Evolutionary conservation across 2,797 vertebrate genomes (phyloP).

Genomic region (Erethizon dorsatum): DNA sequence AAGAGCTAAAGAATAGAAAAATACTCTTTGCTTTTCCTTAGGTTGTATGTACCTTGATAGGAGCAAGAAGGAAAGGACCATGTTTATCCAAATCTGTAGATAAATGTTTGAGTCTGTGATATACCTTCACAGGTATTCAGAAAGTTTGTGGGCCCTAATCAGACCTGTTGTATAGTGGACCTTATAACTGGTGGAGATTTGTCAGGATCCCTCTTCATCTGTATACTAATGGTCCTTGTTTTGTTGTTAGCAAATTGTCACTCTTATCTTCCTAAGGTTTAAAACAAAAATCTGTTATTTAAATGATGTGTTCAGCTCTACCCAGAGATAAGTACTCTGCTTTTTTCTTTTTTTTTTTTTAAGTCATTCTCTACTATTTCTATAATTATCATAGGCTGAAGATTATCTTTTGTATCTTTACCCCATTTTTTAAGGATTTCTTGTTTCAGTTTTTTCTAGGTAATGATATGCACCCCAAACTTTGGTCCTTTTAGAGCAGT

Average conservation of each 20-base stretch:
- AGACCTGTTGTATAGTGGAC: neutral
- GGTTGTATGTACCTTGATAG: slow-evolving; percentile 19
- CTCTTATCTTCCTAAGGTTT: slow-evolving; percentile 48
- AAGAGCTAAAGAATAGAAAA: slow-evolving; percentile 48
- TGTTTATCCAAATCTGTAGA: slow-evolving; percentile 72
- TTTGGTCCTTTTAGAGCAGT: slow-evolving; percentile 80
- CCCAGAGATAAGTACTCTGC: slow-evolving; percentile 38
- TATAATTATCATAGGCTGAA: slow-evolving; percentile 66
- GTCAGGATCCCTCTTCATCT: slow-evolving; percentile 33
- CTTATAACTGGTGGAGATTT: slow-evolving; percentile 51
- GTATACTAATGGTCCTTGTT: slow-evolving; percentile 47
- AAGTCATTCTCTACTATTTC: slow-evolving; percentile 58
- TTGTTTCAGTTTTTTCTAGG: slow-evolving; percentile 79
- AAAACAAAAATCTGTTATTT: slow-evolving; percentile 28
- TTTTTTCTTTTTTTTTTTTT: slow-evolving; percentile 60
- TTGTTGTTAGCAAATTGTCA: slow-evolving; percentile 63
- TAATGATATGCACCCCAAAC: slow-evolving; percentile 73
- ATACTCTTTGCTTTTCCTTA: slow-evolving; percentile 51
- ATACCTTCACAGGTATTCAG: slow-evolving; percentile 45
- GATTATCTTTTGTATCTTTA: slow-evolving; percentile 67
- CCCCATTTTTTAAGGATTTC: slow-evolving; percentile 74
- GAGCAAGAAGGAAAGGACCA: slow-evolving; percentile 45
- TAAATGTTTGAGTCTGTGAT: neutral
- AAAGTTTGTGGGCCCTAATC: slow-evolving; percentile 31
- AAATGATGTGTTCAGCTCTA: slow-evolving; percentile 46